phyloP scores from a whole-genome alignment of 2,888 invertebrate species.

The Protonemura montana region DNA sequence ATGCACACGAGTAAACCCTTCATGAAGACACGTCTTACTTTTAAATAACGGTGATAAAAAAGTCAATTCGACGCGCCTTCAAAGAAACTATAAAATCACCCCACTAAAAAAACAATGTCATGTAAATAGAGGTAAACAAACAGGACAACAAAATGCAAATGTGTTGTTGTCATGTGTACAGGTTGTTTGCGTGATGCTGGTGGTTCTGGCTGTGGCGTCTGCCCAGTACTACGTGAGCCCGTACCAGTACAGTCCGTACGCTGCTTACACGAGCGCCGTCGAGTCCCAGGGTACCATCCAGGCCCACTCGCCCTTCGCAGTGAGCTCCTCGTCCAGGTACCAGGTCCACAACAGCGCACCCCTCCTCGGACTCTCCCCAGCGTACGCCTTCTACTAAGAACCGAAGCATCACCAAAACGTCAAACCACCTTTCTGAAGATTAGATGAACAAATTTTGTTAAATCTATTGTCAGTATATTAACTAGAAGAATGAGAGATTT shows the following conservation, averaged over 20 bases:
- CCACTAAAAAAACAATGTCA: not conserved
- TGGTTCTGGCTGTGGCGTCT: slow-evolving; percentile 35
- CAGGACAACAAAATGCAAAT: not conserved
- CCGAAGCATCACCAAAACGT: not conserved
- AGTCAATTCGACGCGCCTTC: not conserved
- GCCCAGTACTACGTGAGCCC: slow-evolving; percentile 28
- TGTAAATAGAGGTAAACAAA: not conserved
- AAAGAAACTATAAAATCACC: not conserved
- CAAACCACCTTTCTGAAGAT: slow-evolving; percentile 17
- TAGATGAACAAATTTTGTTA: slow-evolving; percentile 25
- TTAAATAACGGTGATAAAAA: not conserved
- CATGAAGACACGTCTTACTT: not conserved
- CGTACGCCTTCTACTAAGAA: slow-evolving; percentile 22
- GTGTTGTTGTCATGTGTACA: not conserved
- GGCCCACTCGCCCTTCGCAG: slow-evolving; percentile 42
- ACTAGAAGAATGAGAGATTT: not conserved
- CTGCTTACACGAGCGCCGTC: slow-evolving; percentile 13
- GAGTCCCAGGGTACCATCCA: slow-evolving; percentile 33
- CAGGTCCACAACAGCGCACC: slow-evolving; percentile 38
- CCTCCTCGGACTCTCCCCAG: slow-evolving; percentile 35
- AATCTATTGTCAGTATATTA: slow-evolving; percentile 30
- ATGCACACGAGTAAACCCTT: not conserved
- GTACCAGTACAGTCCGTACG: not conserved
- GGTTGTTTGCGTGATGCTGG: slow-evolving; percentile 33
- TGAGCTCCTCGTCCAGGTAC: slow-evolving; percentile 30